A percentile compares a stretch with the other conserved stretches of the same genome.
Conservation (phyloP, 2,888 invertebrate genomes). For the Cyclophora albipunctata region DNA sequence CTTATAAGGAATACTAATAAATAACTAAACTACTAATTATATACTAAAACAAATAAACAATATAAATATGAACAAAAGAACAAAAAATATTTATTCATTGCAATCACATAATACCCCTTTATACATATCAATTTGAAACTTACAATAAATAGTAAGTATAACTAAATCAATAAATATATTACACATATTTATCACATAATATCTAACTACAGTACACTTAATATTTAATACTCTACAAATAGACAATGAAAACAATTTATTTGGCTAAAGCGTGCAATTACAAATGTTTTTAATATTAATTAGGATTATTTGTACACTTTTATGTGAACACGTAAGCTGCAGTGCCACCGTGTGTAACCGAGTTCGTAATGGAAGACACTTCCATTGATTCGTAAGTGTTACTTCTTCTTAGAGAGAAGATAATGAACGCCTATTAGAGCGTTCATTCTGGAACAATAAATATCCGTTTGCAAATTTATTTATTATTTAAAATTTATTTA, state of each 20-base stretch:
- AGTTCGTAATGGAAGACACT: background rate
- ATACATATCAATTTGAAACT: constrained; percentile 35
- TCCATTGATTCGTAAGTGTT: constrained; percentile 23
- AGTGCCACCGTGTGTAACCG: constrained; percentile 9
- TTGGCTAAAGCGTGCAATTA: constrained; percentile 7
- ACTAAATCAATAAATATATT: constrained; percentile 50
- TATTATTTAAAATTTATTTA: too few species aligned
- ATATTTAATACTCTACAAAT: constrained; percentile 1
- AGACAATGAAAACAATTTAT: constrained; percentile 23
- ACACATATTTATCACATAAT: constrained; percentile 37
- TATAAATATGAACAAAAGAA: background rate
- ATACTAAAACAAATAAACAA: background rate
- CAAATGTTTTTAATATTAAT: constrained; percentile 1
- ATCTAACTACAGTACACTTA: constrained; percentile 30
- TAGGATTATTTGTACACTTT: constrained; percentile 16
- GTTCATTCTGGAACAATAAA: constrained; percentile 59
- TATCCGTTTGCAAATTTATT: background rate
- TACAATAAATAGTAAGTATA: constrained; percentile 45
- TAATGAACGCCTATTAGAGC: constrained; percentile 55
- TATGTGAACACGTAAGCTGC: constrained; percentile 24
- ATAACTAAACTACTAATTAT: too few species aligned
- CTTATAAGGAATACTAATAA: too few species aligned
- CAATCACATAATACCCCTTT: constrained; percentile 43
- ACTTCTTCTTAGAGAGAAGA: constrained; percentile 47
- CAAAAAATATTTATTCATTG: constrained; percentile 51